Conservation (phyloP, 2,888 invertebrate species). For the Orthosia incerta region DNA sequence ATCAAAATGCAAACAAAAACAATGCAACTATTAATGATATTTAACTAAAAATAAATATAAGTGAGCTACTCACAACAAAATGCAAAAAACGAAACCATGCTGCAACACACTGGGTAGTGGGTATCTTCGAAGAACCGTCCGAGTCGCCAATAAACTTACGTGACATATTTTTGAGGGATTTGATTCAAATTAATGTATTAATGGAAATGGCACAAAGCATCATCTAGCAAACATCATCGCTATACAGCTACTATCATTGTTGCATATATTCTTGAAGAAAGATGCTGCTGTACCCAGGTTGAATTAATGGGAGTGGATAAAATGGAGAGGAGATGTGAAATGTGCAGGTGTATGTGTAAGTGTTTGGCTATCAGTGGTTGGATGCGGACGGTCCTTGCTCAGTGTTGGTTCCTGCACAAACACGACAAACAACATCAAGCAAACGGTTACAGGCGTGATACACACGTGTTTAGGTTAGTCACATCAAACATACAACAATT, state of each 20-base stretch:
- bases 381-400: constrained; percentile 87
- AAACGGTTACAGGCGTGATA: constrained; percentile 86
- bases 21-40: constrained; percentile 72
- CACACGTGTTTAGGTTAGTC: constrained; percentile 83
- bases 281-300: constrained; percentile 26
- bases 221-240: constrained; percentile 16
- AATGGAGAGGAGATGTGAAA: constrained; percentile 58
- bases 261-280: neutral
- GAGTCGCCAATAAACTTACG: constrained; percentile 75
- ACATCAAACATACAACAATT: constrained; percentile 67
- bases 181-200: constrained; percentile 22
- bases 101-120: constrained; percentile 81
- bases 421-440: constrained; percentile 88
- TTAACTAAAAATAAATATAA: constrained; percentile 57
- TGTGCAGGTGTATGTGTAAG: constrained; percentile 64
- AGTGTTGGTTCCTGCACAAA: constrained; percentile 89
- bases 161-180: constrained; percentile 54
- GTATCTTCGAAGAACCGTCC: constrained; percentile 83
- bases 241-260: neutral
- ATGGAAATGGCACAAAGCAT: constrained; percentile 42
- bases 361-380: constrained; percentile 82
- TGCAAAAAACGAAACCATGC: constrained; percentile 89
- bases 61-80: constrained; percentile 89
- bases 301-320: constrained; percentile 49
- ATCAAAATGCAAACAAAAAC: constrained; percentile 73